Evolutionary conservation across 2,888 invertebrate species (phyloP), one percentile per base, ranked within the genome.

Genomic region (Lordiphosa andalusiaca): DNA sequence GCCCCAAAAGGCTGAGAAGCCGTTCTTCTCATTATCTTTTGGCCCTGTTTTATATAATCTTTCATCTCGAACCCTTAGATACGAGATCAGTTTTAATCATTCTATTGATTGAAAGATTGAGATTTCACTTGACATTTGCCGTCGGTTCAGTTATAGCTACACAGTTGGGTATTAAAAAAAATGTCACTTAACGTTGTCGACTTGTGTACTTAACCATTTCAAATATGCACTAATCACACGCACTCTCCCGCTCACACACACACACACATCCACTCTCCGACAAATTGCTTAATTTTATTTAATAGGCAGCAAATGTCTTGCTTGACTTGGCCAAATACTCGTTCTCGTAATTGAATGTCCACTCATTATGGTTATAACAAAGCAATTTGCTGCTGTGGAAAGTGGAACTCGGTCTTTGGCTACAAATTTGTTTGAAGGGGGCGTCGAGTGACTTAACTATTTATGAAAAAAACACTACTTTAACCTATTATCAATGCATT

Each of bases 221-320:
- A 71, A 71, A 73, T 73, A 75, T 70, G 70, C 64, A 72, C 54
- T 65, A 71, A 68, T 71, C 69, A 67, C 61, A 49, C 69, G 64
- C 46, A 9, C 30, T 9, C 9, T 3, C 30, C 2, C 30, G 1
- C 30, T 3, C 30, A 30, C 30, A 30, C 30, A 30, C 30, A 30
- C 30, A 30, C 30, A 30, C n/a, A n/a, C n/a, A n/a, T n/a, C n/a
- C n/a, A n/a, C n/a, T n/a, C n/a, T n/a, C 9, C 30, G 30, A 30
- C 30, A 76, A 85, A 85, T 84, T 75, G 75, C 84, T 85, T 84
- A 73, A 85, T 73, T 84, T 78, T 60, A 59, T 70, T 67, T 81
- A 78, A 84, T 76, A 69, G 73, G 72, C 76, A 67, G 69, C 60
- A 67, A 78, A 69, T 71, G 69, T 63, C 64, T 54, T 56, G 66